Percentiles rank a stretch among this genome's conserved stretches.
These are phyloP conservation scores for Noctua pronuba DNA, from an alignment of 2,888 invertebrate genomes.

Conservation along the genomic window DNA sequence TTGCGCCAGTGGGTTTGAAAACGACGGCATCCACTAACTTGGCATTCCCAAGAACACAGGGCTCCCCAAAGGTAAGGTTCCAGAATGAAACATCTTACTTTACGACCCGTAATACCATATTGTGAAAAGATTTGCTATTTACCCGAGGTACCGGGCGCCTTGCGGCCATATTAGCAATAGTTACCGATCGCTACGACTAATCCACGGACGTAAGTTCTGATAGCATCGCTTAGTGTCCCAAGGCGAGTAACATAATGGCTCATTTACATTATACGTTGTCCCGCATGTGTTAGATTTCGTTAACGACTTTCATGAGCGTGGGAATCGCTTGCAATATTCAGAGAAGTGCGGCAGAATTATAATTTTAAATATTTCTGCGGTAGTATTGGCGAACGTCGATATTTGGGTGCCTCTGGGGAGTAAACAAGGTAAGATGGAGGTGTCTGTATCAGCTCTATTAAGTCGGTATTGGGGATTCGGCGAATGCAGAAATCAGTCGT, in stretches of 20 bases:
- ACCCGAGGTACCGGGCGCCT: conserved; percentile 56
- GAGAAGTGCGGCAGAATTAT: conserved; percentile 49
- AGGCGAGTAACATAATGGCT: conserved; percentile 63
- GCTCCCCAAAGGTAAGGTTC: conserved; percentile 77
- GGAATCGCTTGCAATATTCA: conserved; percentile 60
- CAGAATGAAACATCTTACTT: conserved; percentile 79
- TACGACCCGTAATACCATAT: conserved; percentile 75
- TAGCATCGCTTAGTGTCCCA: conserved; percentile 66
- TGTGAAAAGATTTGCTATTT: conserved; percentile 77
- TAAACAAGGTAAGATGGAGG: conserved; percentile 44
- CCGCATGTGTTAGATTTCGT: conserved; percentile 66
- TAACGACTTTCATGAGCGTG: conserved; percentile 63
- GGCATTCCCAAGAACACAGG: conserved; percentile 78
- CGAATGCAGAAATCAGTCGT: conserved; percentile 51
- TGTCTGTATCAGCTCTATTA: conserved; percentile 34
- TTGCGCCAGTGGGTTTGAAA: conserved; percentile 88
- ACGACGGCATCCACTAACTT: conserved; percentile 85
- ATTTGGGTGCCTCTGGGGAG: conserved; percentile 40
- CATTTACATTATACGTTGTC: conserved; percentile 67
- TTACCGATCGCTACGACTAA: conserved; percentile 59
- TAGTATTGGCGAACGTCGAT: conserved; percentile 24
- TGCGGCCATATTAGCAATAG: conserved; percentile 58
- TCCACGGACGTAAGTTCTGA: conserved; percentile 62
- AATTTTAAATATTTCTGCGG: conserved; percentile 51
- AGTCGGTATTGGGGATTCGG: conserved; percentile 25